Evolutionary conservation across 2,888 invertebrate genomes (phyloP).

Genomic region (Folsomia candida): DNA sequence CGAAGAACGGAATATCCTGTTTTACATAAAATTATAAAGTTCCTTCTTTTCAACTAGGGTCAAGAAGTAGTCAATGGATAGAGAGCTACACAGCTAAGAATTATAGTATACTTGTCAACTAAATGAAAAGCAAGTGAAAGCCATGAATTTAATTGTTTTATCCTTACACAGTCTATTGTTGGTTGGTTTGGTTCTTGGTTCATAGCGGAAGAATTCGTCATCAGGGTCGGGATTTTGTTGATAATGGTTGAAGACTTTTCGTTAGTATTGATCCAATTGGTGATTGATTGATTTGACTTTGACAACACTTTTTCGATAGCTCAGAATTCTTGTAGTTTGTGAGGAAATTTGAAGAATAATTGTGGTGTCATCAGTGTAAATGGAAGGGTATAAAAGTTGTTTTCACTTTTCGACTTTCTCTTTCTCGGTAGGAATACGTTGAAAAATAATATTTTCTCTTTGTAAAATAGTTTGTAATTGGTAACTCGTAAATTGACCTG

Average conservation of each 20-base stretch:
- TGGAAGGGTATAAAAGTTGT: no score
- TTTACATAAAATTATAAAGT: no score
- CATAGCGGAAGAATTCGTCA: neutral
- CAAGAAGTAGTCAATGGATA: no score
- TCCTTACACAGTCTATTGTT: constrained; percentile 5
- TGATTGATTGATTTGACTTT: neutral
- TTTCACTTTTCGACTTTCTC: neutral
- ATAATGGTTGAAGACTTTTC: no score
- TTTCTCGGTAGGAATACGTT: neutral
- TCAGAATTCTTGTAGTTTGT: neutral
- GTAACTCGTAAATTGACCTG: constrained; percentile 4
- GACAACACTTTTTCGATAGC: neutral
- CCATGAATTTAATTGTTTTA: neutral
- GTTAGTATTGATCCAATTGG: neutral
- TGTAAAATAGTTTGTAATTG: neutral
- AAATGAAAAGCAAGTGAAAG: neutral
- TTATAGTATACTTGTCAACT: neutral
- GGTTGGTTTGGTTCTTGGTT: neutral
- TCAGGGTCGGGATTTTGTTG: no score
- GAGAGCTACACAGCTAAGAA: no score
- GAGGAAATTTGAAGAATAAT: no score
- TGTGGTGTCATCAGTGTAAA: no score
- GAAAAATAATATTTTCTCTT: constrained; percentile 1
- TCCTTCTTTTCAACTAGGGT: neutral
- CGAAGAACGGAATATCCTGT: no score